phyloP scores from a whole-genome alignment of 2,113 vertebrate species.

The Rhynchomys soricoides region DNA sequence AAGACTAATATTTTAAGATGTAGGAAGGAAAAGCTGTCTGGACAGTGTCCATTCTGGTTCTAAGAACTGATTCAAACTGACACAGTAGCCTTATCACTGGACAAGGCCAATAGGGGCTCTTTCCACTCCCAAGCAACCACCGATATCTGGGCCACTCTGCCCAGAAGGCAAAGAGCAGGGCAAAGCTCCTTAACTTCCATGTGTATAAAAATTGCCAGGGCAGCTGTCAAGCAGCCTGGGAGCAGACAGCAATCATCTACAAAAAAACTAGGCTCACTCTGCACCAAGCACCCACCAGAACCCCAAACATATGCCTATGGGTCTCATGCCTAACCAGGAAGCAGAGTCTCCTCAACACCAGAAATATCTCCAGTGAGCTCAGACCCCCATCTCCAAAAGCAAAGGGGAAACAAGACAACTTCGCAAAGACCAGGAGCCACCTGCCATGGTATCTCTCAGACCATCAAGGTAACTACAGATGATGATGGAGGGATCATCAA shows the following conservation, averaged over 20 bases:
- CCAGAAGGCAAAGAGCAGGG: not conserved
- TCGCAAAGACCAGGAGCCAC: not conserved
- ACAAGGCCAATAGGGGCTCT: not conserved
- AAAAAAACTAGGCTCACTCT: not conserved
- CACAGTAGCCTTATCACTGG: not conserved
- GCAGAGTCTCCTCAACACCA: not conserved
- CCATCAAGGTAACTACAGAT: not conserved
- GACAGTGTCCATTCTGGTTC: not conserved
- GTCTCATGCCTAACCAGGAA: not conserved
- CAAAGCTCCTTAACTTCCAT: not conserved
- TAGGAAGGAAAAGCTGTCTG: not conserved
- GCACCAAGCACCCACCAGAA: not conserved
- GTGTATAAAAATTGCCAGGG: accelerated
- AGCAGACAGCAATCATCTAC: not conserved
- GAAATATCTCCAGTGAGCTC: not conserved
- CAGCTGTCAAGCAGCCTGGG: not conserved
- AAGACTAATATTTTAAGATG: not conserved
- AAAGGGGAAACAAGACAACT: not conserved
- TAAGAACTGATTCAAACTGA: not conserved
- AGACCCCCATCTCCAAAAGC: not conserved
- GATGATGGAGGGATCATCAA: not conserved
- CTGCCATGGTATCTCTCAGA: not conserved
- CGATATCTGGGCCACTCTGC: not conserved
- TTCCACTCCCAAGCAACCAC: not conserved
- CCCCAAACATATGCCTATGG: not conserved